Evolutionary conservation across 2,888 invertebrate species (phyloP), one percentile per base, ranked within the genome.

Genomic region (Tipula confusa): DNA sequence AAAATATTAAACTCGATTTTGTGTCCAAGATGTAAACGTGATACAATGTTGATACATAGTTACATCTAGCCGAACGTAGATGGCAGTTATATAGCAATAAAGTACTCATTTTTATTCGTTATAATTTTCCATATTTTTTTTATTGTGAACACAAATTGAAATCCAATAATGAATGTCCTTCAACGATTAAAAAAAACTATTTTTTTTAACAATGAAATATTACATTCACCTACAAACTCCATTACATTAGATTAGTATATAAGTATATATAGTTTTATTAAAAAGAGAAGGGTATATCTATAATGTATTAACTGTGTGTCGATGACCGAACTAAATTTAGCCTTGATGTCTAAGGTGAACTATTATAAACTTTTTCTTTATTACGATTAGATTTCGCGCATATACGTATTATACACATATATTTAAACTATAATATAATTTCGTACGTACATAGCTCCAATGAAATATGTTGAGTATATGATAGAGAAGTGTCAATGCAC

Each of bases 261-360:
- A 43, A 3, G 15, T 36, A 36, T 36, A 36, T 9, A 36, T 36
- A 36, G 11, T 1, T 11, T 36, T 15, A 43, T 6, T 15, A 9
- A 64, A 24, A 64, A 64, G 64, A 64, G 64, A 64, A 64, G 64
- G 64, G 64, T 24, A 24, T 48, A 48, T 24, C 6, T 64, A 43
- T 43, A 9, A 2, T 24, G 18, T 18, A 38, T 48, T 64, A 64
- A 24, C 24, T 64, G 13, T 38, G 80, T 80, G 80, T 80, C 80
- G 80, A 80, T 80, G 80, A 80, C 80, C 80, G 80, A 80, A 29
- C 80, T 15, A 80, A 29, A 80, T 29, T 29, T 29, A 80, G 29
- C 80, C 80, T 80, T 80, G 80, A 80, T 64, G 15, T 79, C 29
- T 80, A 80, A 80, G 80, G 80, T 80, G 80, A 80, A 80, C 80